Evolutionary conservation across 1,140 invertebrate genomes (phyloP).

Genomic region (Zaprionus inermis): DNA sequence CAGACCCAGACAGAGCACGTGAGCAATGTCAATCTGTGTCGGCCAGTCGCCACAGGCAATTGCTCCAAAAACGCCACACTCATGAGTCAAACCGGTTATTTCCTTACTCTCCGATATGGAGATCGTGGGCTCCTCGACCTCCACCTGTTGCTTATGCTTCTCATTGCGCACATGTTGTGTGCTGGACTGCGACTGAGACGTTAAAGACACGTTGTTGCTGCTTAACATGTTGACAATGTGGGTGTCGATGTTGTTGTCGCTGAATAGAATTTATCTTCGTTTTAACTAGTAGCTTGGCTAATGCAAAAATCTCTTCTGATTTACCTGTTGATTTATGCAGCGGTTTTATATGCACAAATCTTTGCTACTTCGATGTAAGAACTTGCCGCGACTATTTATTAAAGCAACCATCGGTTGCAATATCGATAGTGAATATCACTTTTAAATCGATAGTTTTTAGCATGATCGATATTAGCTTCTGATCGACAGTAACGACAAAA

Average conservation of each 20-base stretch:
- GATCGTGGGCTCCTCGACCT: slow-evolving; percentile 38
- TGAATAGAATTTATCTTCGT: slow-evolving; percentile 14
- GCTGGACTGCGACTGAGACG: slow-evolving; percentile 26
- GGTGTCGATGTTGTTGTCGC: slow-evolving; percentile 16
- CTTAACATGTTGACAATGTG: slow-evolving; percentile 60
- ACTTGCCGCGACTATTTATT: slow-evolving; percentile 43
- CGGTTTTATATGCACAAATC: slow-evolving; percentile 72
- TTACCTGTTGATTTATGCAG: slow-evolving; percentile 79
- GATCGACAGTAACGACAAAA: slow-evolving; percentile 16
- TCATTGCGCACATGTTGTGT: slow-evolving; percentile 58
- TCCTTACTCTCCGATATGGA: slow-evolving; percentile 70
- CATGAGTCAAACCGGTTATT: slow-evolving; percentile 91
- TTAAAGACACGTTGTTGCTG: slow-evolving; percentile 38
- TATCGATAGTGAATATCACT: slow-evolving; percentile 13
- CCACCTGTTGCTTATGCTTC: slow-evolving; percentile 62
- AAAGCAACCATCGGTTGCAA: slow-evolving; percentile 10
- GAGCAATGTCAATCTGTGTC: slow-evolving; percentile 88
- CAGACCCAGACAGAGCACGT: slow-evolving; percentile 94
- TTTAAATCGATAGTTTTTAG: slow-evolving; percentile 21
- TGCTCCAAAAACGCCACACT: slow-evolving; percentile 97
- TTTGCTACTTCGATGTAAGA: slow-evolving; percentile 46
- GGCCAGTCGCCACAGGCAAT: slow-evolving; percentile 95
- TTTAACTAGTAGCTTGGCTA: slow-evolving; percentile 31
- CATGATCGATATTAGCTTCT: background rate
- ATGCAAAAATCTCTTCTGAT: slow-evolving; percentile 47